A percentile compares a stretch with the other conserved stretches of the same genome.
Evolutionary conservation across 2,797 vertebrate genomes (phyloP).

Genomic region (Oceanodroma leucorhoa): DNA sequence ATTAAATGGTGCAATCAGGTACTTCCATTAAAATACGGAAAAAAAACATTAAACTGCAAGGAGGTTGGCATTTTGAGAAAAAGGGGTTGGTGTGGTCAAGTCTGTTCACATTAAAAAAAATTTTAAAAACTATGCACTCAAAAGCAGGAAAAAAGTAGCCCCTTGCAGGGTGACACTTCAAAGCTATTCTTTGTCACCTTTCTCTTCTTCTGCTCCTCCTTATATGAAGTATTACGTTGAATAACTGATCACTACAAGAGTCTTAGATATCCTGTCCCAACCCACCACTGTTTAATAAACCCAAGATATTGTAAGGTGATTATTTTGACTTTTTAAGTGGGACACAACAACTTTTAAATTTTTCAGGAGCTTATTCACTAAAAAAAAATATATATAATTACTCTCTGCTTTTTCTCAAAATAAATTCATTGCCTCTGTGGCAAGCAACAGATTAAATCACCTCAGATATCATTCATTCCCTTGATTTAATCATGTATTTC

Average conservation of each 20-base stretch:
- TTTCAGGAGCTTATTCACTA: background rate
- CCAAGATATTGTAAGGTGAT: background rate
- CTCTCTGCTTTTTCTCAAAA: background rate
- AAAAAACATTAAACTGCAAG: background rate
- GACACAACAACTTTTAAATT: background rate
- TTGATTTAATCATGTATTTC: background rate
- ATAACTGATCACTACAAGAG: background rate
- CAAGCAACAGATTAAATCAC: background rate
- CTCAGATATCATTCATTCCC: background rate
- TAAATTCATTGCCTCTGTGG: background rate
- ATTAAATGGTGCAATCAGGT: background rate
- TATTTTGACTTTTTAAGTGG: background rate
- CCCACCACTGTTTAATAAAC: background rate
- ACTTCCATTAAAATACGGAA: background rate
- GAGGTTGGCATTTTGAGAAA: background rate
- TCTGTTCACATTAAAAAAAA: background rate
- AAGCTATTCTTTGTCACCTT: background rate
- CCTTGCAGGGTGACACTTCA: background rate
- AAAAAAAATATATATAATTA: background rate
- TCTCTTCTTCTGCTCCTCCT: background rate
- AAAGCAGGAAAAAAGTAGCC: background rate
- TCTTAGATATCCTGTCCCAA: background rate
- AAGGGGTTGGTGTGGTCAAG: background rate
- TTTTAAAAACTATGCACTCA: background rate
- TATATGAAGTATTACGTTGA: background rate